Conservation (phyloP, 37 sponge, comb jelly and placozoan genomes). For the Beroe ovata region DNA sequence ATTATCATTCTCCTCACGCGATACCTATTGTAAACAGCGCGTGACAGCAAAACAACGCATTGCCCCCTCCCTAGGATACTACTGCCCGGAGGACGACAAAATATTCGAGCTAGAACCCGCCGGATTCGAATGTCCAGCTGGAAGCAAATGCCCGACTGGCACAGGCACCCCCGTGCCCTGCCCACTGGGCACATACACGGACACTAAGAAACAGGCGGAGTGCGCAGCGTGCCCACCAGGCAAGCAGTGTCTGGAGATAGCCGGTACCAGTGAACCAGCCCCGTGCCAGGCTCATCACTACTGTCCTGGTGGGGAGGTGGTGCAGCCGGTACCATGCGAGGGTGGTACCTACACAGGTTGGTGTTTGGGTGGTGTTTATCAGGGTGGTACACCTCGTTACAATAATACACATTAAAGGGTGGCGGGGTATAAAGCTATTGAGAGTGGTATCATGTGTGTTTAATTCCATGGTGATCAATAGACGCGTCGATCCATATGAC, state of each 20-base stretch:
- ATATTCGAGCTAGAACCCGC: constrained; percentile 12
- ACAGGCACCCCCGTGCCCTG: not conserved
- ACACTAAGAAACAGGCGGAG: not conserved
- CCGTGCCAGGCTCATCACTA: constrained; percentile 51
- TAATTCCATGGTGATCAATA: too few relatives aligned
- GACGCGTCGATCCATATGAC: too few relatives aligned
- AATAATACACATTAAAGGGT: too few relatives aligned
- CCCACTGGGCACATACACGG: constrained; percentile 3
- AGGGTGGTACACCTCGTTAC: too few relatives aligned
- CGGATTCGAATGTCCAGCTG: constrained; percentile 60
- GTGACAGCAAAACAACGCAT: not conserved
- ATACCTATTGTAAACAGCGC: too few relatives aligned
- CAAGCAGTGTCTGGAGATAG: not conserved
- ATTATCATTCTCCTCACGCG: too few relatives aligned
- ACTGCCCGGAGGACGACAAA: constrained; percentile 43
- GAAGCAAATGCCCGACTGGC: constrained; percentile 64
- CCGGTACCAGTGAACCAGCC: not conserved
- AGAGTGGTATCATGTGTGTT: too few relatives aligned
- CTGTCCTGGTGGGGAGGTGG: constrained; percentile 65
- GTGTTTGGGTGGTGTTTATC: too few relatives aligned
- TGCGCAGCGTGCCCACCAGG: constrained; percentile 9
- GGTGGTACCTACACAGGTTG: constrained; percentile 52
- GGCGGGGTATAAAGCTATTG: too few relatives aligned
- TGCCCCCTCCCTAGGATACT: constrained; percentile 61
- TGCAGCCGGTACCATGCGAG: constrained; percentile 60